Evolutionary conservation across 2,113 vertebrate genomes (phyloP).

Genomic region (Stegostoma tigrinum): DNA sequence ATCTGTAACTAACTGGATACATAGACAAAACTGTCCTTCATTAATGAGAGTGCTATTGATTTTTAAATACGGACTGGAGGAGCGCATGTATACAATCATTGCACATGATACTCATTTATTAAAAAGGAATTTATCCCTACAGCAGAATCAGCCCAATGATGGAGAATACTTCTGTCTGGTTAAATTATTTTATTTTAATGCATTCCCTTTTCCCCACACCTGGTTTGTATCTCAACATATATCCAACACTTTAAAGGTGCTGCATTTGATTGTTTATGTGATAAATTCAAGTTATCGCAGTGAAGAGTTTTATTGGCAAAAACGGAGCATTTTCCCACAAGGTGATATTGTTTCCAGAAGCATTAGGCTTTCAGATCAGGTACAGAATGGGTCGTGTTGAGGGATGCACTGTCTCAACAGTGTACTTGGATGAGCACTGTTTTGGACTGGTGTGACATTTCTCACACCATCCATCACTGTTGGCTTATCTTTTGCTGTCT

Average conservation of each 20-base stretch:
- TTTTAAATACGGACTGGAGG: background rate
- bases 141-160: background rate
- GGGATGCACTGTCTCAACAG: background rate
- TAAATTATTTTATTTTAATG: background rate
- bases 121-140: background rate
- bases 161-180: background rate
- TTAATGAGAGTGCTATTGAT: background rate
- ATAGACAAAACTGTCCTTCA: background rate
- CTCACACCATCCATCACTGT: background rate
- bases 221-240: background rate
- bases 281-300: background rate
- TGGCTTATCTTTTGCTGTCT: background rate
- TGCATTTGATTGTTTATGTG: background rate
- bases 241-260: background rate
- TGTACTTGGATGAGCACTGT: background rate
- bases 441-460: background rate
- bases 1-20: background rate
- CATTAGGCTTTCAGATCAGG: background rate
- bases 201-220: background rate
- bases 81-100: background rate
- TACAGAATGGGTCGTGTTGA: background rate
- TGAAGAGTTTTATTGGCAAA: background rate
- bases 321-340: background rate
- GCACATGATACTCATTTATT: background rate
- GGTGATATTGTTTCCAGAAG: background rate